Base-by-base conservation (phyloP, 2,113 vertebrate species). In the Colossoma macropomum region DNA sequence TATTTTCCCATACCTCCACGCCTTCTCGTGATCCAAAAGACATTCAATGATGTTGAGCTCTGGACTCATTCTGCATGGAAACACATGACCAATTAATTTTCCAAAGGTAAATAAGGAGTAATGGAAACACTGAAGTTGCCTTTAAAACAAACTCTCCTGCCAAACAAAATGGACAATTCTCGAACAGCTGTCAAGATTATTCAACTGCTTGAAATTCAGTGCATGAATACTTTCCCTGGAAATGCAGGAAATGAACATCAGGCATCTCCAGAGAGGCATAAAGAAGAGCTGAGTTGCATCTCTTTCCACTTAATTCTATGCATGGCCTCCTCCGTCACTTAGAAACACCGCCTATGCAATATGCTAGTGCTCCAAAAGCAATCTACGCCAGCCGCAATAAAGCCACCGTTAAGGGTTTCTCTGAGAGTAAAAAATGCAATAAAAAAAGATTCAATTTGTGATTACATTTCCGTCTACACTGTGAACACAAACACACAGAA, bases 351-450 rank as follows among this genome's bases (percentile, higher is more conserved):
- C 34, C 4, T 45, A 34, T 34, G 50, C 71, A 82, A 68, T 75
- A 65, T 23, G 28, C 52, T 45, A 21, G 68, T 7, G 59, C 17
- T 60, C 68, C 27, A 16, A 66, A 75, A 34, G 38, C n/a, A 72
- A 68, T 82, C 48, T 56, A 45, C 38, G 23, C 23, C 68, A 4
- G 32, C 68, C 68, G 28, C 60, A 38, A 66, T n/a, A 75, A 65
- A 75, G 41, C 70, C 21, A 38, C 45, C 23, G 30, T 82, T 81
- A 82, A 83, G 80, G 69, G 78, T 23, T 82, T 60, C 66, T 83
- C 21, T 16, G n/a, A 15, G 38, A 66, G 38, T 27, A 71, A 45
- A 69, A 71, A 25, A 1, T 2, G 11, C 10, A 38, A 50, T 6
- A 38, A n/a, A 73, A 75, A 66, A 54, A 11, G 59, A 66, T 28